Evolutionary conservation across 2,113 vertebrate species (phyloP).

Genomic region (Cebidichthys violaceus): DNA sequence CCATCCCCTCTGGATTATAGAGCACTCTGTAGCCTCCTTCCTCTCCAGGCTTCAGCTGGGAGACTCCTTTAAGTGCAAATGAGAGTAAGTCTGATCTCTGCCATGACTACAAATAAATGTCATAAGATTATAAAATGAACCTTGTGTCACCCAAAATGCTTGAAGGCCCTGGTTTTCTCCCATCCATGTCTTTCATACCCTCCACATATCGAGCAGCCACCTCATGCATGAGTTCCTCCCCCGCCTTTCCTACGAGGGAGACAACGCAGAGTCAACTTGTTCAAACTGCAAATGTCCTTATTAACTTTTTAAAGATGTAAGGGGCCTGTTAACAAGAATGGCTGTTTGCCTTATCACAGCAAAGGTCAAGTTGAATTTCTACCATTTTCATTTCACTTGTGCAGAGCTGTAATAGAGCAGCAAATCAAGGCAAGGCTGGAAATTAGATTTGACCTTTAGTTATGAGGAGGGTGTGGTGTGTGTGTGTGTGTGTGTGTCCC

Average conservation of each 20-base stretch:
- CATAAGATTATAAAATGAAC: background rate
- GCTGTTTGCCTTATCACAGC: slow-evolving; percentile 39
- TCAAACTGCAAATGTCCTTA: slow-evolving; percentile 11
- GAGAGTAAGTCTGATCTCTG: background rate
- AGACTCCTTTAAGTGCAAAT: slow-evolving; percentile 79
- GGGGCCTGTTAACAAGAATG: slow-evolving; percentile 27
- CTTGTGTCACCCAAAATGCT: slow-evolving; percentile 82
- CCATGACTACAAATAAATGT: background rate
- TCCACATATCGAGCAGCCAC: slow-evolving; percentile 84
- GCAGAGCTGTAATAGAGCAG: slow-evolving; percentile 21
- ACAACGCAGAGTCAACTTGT: background rate
- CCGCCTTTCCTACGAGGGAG: slow-evolving; percentile 76
- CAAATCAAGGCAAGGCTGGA: slow-evolving; percentile 57
- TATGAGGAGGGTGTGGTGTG: slow-evolving; percentile 12
- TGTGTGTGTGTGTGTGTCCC: slow-evolving; percentile 5
- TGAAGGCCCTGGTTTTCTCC: slow-evolving; percentile 86
- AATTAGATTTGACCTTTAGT: slow-evolving; percentile 71
- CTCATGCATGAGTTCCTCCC: slow-evolving; percentile 84
- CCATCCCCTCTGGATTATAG: slow-evolving; percentile 84
- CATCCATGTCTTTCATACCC: slow-evolving; percentile 89
- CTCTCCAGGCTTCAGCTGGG: slow-evolving; percentile 82
- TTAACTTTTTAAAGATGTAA: slow-evolving; percentile 36
- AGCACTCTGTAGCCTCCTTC: slow-evolving; percentile 83
- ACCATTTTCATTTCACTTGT: slow-evolving; percentile 29
- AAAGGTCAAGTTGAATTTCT: slow-evolving; percentile 65